These are phyloP conservation scores for Microcebus griseorufus DNA, from an alignment of 2,113 vertebrate species.

Conservation along the genomic window DNA sequence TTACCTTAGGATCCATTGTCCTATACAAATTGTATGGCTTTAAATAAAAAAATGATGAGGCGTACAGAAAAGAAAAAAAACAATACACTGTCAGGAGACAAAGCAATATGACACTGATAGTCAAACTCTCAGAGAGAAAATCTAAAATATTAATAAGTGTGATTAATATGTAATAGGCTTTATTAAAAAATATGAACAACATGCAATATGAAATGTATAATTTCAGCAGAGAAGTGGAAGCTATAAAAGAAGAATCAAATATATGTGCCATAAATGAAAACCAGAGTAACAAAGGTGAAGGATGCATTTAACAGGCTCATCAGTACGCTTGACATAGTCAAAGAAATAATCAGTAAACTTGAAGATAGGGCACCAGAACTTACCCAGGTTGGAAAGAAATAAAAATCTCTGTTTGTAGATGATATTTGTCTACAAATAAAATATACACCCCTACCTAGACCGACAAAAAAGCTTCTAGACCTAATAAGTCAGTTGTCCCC, in stretches of 20 bases:
- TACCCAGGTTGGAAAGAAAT: not conserved
- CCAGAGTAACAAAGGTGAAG: not conserved
- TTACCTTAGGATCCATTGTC: not conserved
- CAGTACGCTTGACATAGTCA: not conserved
- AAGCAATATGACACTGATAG: not conserved
- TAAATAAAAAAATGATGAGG: not conserved
- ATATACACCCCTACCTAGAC: no score
- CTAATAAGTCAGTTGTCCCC: not conserved
- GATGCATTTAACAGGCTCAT: no score
- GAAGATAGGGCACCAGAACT: not conserved
- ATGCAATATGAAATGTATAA: not conserved
- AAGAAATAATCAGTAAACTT: not conserved
- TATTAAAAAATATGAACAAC: not conserved
- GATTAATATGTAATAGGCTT: not conserved
- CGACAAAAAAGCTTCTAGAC: not conserved
- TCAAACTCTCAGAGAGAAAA: not conserved
- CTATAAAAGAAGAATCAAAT: not conserved
- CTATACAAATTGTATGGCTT: not conserved
- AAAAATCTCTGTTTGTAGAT: not conserved
- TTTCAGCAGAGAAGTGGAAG: not conserved
- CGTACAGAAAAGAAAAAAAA: not conserved
- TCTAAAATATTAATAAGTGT: not conserved
- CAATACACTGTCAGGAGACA: not conserved
- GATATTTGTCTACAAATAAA: not conserved
- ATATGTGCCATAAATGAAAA: not conserved